These are phyloP conservation scores for Caranx melampygus DNA, from an alignment of 2,113 vertebrate species.

Conservation along the genomic window DNA sequence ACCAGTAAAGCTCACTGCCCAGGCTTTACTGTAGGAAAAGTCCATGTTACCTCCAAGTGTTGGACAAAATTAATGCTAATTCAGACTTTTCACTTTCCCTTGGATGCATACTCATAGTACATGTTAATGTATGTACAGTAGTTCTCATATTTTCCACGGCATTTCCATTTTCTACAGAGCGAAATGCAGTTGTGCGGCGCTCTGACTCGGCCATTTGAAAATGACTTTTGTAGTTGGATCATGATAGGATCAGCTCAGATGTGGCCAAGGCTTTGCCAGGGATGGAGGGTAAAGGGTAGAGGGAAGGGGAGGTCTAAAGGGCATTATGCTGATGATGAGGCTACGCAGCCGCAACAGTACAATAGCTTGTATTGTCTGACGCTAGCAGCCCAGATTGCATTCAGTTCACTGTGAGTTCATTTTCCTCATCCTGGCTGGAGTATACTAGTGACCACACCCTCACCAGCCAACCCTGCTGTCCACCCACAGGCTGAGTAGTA, in stretches of 20 bases:
- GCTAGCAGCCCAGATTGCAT: slow-evolving; percentile 71
- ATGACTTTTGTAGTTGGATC: background rate
- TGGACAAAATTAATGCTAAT: background rate
- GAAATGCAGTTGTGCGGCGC: background rate
- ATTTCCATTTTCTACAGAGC: background rate
- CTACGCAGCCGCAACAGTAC: slow-evolving; percentile 59
- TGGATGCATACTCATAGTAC: too few relatives aligned
- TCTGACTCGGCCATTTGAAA: background rate
- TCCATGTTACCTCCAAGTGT: background rate
- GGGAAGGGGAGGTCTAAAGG: slow-evolving; percentile 61
- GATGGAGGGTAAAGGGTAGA: slow-evolving; percentile 21
- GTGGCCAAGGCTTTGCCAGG: slow-evolving; percentile 28
- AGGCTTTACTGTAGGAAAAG: background rate
- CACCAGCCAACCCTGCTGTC: slow-evolving; percentile 9
- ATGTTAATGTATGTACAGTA: too few relatives aligned
- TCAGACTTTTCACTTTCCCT: background rate
- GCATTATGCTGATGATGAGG: slow-evolving; percentile 75
- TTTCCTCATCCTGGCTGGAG: slow-evolving; percentile 70
- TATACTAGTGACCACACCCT: slow-evolving; percentile 68
- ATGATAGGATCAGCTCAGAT: slow-evolving; percentile 15
- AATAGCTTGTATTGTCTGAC: slow-evolving; percentile 79
- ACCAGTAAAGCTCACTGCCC: too few relatives aligned
- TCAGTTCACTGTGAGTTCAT: slow-evolving; percentile 74
- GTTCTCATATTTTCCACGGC: background rate
- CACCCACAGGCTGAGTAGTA: background rate